Percentiles rank a stretch among this genome's conserved stretches.
phyloP scores from a whole-genome alignment of 1,140 invertebrate genomes.

The Philopotamus ludificatus region DNA sequence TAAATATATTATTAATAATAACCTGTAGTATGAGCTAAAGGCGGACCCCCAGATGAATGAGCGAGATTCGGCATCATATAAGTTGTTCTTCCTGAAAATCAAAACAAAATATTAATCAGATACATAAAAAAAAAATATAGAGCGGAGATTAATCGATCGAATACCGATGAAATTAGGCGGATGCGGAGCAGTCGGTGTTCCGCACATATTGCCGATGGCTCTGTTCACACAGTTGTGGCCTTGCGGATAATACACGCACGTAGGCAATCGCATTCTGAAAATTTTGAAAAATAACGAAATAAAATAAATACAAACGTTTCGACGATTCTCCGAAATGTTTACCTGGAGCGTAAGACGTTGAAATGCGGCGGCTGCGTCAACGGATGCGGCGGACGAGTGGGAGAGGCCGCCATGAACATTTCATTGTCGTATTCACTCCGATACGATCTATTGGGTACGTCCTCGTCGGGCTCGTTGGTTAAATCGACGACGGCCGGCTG shows the following conservation, averaged over 20 bases:
- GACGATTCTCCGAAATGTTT: too few relatives aligned
- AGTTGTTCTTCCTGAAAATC: too few relatives aligned
- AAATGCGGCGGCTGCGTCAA: conserved; percentile 27
- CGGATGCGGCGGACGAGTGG: conserved; percentile 29
- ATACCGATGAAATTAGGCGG: too few relatives aligned
- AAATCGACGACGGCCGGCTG: conserved; percentile 60
- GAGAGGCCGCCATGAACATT: neutral
- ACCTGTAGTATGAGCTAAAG: too few relatives aligned
- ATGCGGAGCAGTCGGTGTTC: conserved; percentile 44
- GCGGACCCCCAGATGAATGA: too few relatives aligned
- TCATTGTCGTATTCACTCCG: conserved; percentile 1
- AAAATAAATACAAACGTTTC: too few relatives aligned
- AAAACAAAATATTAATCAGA: too few relatives aligned
- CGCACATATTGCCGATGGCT: conserved; percentile 32
- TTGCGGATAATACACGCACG: conserved; percentile 27
- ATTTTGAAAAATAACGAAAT: conserved; percentile 10
- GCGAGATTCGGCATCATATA: too few relatives aligned
- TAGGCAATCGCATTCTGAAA: conserved; percentile 33
- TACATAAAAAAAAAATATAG: too few relatives aligned
- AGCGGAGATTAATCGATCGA: too few relatives aligned
- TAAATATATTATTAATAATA: too few relatives aligned
- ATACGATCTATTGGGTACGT: conserved; percentile 42
- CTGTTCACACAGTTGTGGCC: conserved; percentile 9
- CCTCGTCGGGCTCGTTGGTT: conserved; percentile 66
- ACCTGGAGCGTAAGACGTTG: conserved; percentile 30